Evolutionary conservation across 2,888 invertebrate species (phyloP).

Genomic region (Leptopilina drosophilae): DNA sequence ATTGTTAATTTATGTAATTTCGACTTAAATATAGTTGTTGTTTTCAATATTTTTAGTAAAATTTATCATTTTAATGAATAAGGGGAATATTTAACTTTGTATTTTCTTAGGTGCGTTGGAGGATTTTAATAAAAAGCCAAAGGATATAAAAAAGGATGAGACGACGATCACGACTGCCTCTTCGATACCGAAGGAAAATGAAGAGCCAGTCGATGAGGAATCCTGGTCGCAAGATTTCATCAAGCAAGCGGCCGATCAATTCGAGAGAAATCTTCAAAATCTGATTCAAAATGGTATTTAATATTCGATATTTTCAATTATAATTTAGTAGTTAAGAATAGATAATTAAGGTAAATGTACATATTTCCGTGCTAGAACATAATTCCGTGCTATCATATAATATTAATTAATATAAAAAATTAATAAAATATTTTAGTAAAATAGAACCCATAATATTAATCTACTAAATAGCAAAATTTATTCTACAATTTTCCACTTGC

Average conservation of each 20-base stretch:
- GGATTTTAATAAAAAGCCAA: constrained; percentile 78
- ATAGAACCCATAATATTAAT: no score
- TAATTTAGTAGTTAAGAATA: no score
- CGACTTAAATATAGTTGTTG: no score
- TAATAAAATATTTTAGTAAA: no score
- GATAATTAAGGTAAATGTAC: no score
- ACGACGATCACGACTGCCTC: constrained; percentile 52
- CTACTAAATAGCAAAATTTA: no score
- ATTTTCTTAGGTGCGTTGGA: constrained; percentile 81
- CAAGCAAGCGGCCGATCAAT: constrained; percentile 84
- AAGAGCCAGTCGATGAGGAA: constrained; percentile 75
- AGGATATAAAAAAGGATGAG: constrained; percentile 54
- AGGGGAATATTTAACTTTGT: background rate
- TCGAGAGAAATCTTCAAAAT: constrained; percentile 87
- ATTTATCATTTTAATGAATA: background rate
- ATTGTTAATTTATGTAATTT: no score
- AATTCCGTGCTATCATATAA: no score
- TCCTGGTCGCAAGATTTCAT: constrained; percentile 87
- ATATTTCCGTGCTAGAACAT: no score
- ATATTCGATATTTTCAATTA: background rate
- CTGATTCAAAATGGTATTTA: constrained; percentile 80
- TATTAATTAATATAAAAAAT: no score
- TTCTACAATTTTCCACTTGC: no score
- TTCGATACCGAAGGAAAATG: constrained; percentile 56
- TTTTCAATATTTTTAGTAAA: no score